Evolutionary conservation across 2,797 vertebrate species (phyloP).

Genomic region (Serranus cabrilla): DNA sequence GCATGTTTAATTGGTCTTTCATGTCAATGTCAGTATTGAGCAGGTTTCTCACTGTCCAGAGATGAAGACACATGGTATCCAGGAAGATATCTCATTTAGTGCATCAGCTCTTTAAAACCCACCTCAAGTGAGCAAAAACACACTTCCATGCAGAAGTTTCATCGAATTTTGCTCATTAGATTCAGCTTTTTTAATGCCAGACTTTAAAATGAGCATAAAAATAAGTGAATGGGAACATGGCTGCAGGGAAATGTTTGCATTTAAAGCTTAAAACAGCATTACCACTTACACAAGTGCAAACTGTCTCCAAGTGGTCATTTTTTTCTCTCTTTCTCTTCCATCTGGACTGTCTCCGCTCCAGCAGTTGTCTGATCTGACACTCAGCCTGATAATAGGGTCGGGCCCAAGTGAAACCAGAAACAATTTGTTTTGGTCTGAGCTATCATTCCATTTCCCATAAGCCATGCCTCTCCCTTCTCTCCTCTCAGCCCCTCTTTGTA

Average conservation of each 20-base stretch:
- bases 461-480: conserved; percentile 83
- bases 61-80: too few relatives aligned
- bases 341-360: conserved; percentile 78
- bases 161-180: too few relatives aligned
- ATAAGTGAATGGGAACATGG: too few relatives aligned
- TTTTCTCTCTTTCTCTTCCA: conserved; percentile 48
- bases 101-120: too few relatives aligned
- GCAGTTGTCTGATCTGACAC: conserved; percentile 83
- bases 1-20: too few relatives aligned
- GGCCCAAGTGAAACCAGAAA: conserved; percentile 84
- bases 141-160: too few relatives aligned
- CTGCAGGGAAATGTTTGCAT: conserved; percentile 11
- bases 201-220: too few relatives aligned
- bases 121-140: too few relatives aligned
- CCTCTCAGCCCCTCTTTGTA: conserved; percentile 81
- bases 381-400: conserved; percentile 81
- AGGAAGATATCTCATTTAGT: too few relatives aligned
- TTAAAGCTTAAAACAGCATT: conserved; percentile 44
- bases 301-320: conserved; percentile 49
- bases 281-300: conserved; percentile 54
- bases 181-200: too few relatives aligned
- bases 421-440: conserved; percentile 84
- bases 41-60: too few relatives aligned
- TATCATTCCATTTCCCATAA: conserved; percentile 86
- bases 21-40: too few relatives aligned